phyloP scores from a whole-genome alignment of 2,113 vertebrate genomes.

The Tursiops truncatus region DNA sequence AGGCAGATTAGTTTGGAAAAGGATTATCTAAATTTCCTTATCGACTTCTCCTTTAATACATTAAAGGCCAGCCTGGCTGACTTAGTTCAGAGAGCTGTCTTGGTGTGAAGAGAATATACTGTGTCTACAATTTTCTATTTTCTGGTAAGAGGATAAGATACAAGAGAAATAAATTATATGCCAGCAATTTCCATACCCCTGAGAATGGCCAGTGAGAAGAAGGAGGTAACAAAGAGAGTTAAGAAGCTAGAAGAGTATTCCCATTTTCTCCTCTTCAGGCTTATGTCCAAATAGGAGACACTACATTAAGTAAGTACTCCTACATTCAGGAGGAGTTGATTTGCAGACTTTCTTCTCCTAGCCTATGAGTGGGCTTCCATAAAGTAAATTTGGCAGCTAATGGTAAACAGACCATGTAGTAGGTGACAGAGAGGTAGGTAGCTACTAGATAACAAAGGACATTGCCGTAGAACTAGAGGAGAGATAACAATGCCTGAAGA shows the following conservation, averaged over 20 bases:
- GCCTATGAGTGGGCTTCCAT: background rate
- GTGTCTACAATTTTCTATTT: background rate
- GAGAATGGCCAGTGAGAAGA: background rate
- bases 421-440: background rate
- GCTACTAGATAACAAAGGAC: background rate
- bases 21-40: constrained; percentile 33
- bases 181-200: background rate
- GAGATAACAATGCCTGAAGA: background rate
- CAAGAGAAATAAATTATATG: background rate
- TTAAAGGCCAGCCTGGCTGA: background rate
- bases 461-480: background rate
- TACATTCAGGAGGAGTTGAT: background rate
- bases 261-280: background rate
- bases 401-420: background rate
- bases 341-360: background rate
- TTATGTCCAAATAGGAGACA: background rate
- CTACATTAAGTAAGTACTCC: background rate
- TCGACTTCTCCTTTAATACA: background rate
- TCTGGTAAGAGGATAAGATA: background rate
- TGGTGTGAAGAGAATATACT: background rate
- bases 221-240: background rate
- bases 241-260: background rate
- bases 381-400: background rate
- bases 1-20: constrained; percentile 14
- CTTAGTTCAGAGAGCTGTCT: constrained; percentile 2